phyloP scores from a whole-genome alignment of 2,888 invertebrate genomes.

The Drosophila recens region DNA sequence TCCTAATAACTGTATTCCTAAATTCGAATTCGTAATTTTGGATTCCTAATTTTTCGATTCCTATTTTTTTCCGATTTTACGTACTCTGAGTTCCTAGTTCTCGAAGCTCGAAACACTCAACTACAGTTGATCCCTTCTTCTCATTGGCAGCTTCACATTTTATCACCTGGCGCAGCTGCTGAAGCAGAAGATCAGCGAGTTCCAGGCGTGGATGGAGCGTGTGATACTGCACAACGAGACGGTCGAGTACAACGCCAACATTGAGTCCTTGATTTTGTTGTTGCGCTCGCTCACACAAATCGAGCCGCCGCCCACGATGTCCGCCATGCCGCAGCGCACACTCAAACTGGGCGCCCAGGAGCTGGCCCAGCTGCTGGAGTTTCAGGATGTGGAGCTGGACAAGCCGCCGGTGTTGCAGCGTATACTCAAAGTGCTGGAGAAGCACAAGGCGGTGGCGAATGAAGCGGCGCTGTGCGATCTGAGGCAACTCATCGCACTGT shows the following conservation, averaged over 20 bases:
- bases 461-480: conserved; percentile 72
- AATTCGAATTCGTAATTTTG: no score
- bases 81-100: no score
- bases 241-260: conserved; percentile 81
- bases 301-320: conserved; percentile 84
- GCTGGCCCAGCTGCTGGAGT: conserved; percentile 86
- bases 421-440: conserved; percentile 74
- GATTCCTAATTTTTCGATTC: no score
- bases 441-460: conserved; percentile 66
- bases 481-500: conserved; percentile 60
- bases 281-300: conserved; percentile 84
- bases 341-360: conserved; percentile 88
- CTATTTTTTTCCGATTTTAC: no score
- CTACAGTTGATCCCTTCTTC: neutral
- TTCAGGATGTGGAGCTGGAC: conserved; percentile 71
- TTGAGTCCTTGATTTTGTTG: conserved; percentile 86
- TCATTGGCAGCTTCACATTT: conserved; percentile 84
- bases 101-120: no score
- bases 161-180: conserved; percentile 79
- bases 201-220: conserved; percentile 85
- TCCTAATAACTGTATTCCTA: no score
- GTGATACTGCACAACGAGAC: conserved; percentile 86
- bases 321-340: conserved; percentile 87
- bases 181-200: conserved; percentile 81
- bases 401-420: conserved; percentile 76